These are phyloP conservation scores for Neolamprologus toae DNA, from an alignment of 2,113 vertebrate genomes.

Conservation along the genomic window DNA sequence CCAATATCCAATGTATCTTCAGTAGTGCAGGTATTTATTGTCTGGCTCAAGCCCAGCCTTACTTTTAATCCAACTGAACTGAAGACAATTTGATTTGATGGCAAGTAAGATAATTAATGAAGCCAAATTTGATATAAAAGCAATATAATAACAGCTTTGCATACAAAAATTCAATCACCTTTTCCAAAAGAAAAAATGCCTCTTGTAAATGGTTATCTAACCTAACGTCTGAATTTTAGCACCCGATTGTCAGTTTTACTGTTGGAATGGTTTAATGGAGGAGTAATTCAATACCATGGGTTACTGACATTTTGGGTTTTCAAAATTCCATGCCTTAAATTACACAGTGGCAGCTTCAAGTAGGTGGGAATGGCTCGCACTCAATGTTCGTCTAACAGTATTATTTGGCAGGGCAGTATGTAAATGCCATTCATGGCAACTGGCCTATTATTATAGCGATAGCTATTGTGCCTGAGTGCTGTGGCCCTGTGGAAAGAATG, in stretches of 20 bases:
- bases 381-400: background rate
- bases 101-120: background rate
- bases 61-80: background rate
- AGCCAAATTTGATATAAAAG: background rate
- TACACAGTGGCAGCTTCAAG: slow-evolving; percentile 21
- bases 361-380: slow-evolving; percentile 6
- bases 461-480: slow-evolving; percentile 22
- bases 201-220: background rate
- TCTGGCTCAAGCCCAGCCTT: background rate
- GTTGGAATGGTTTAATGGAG: background rate
- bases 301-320: slow-evolving; percentile 9
- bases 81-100: background rate
- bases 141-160: background rate
- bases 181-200: background rate
- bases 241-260: background rate
- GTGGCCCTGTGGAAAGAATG: slow-evolving; percentile 38
- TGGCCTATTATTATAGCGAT: slow-evolving; percentile 36
- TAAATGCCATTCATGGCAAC: slow-evolving; percentile 3
- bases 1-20: background rate
- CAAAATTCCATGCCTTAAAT: slow-evolving; percentile 5
- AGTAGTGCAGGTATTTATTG: background rate
- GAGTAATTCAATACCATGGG: background rate
- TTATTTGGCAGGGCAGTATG: background rate
- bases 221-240: background rate
- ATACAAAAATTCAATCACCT: background rate